Conservation (phyloP, 2,888 invertebrate genomes). For the Lasioglossum morio region DNA sequence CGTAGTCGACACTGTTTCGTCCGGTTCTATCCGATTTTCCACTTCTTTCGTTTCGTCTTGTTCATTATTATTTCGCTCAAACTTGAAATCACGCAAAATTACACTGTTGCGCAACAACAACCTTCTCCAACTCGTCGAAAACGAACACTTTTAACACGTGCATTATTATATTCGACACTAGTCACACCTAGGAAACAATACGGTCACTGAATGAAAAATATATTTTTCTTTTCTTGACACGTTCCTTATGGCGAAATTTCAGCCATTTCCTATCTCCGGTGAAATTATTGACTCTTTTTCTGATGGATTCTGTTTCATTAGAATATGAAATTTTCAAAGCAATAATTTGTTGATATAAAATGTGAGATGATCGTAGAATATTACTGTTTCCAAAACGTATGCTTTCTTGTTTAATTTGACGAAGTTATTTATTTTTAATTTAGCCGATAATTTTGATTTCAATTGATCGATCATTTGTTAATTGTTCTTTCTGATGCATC, state of each 20-base stretch:
- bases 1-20: background rate
- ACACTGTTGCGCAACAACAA: background rate
- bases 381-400: background rate
- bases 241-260: background rate
- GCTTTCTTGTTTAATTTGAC: background rate
- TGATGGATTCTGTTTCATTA: background rate
- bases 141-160: background rate
- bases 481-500: background rate
- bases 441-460: background rate
- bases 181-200: no score
- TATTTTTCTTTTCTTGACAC: background rate
- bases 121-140: background rate
- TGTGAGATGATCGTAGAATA: no score
- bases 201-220: background rate
- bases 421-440: background rate
- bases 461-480: background rate
- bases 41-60: slow-evolving; percentile 13
- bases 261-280: background rate
- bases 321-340: background rate
- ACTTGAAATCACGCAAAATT: no score
- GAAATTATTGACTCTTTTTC: background rate
- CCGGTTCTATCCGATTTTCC: slow-evolving; percentile 23
- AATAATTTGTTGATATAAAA: no score
- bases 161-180: background rate
- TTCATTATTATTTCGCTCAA: slow-evolving; percentile 22